Conservation (phyloP, 2,888 invertebrate species). For the Podotricha telesiphe region DNA sequence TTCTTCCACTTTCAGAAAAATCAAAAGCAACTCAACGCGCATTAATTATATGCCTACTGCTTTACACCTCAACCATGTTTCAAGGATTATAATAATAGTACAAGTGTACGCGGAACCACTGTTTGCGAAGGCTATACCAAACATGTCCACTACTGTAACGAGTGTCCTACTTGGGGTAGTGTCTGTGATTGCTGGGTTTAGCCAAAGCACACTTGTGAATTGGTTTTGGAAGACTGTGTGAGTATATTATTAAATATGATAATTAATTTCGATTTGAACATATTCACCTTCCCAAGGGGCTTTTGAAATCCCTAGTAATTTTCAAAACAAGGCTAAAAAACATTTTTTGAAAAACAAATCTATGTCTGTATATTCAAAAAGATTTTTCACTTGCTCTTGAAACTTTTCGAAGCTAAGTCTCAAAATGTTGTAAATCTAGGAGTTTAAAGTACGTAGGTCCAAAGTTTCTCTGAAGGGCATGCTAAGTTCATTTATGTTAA, state of each 20-base stretch:
- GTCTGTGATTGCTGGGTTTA: conserved; percentile 53
- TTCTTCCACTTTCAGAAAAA: conserved; percentile 54
- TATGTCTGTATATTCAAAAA: no score
- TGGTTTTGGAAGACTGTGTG: conserved; percentile 63
- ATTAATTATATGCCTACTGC: conserved; percentile 50
- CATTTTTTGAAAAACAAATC: no score
- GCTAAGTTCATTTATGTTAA: no score
- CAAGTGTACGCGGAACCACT: conserved; percentile 69
- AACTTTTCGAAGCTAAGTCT: no score
- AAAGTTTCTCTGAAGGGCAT: no score
- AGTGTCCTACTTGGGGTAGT: conserved; percentile 59
- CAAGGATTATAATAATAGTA: conserved; percentile 66
- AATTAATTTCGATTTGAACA: no score
- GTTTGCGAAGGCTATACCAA: conserved; percentile 61
- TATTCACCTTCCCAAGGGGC: no score
- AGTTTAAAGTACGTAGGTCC: no score
- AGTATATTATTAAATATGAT: conserved; percentile 34
- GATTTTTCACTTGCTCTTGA: no score
- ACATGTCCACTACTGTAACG: conserved; percentile 59
- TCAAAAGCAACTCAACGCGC: conserved; percentile 61
- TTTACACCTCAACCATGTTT: conserved; percentile 59
- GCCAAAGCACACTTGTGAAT: conserved; percentile 66
- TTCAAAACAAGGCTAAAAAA: no score
- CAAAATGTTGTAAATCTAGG: no score
- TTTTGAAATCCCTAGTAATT: no score